These are phyloP conservation scores for Numenius arquata DNA, from an alignment of 2,113 vertebrate genomes.

Conservation along the genomic window DNA sequence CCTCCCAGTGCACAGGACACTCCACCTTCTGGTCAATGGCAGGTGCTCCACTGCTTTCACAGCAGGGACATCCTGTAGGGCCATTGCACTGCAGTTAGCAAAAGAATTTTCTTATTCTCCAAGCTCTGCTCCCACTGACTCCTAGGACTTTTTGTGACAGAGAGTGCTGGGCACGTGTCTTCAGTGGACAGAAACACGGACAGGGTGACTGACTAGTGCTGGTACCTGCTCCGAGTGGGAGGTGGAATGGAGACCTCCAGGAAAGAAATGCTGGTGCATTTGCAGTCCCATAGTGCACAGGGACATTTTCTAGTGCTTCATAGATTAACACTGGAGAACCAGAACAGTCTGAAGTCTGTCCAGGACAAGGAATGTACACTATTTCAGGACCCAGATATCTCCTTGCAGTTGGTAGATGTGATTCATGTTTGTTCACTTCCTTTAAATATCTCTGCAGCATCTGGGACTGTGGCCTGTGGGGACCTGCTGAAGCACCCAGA, in stretches of 20 bases:
- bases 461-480: background rate
- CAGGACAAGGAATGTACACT: background rate
- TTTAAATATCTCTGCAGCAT: background rate
- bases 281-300: background rate
- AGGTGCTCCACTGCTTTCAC: background rate
- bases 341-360: background rate
- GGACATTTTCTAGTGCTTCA: background rate
- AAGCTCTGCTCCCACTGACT: background rate
- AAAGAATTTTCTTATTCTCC: background rate
- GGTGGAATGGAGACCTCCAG: background rate
- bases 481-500: background rate
- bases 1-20: background rate
- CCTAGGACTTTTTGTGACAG: background rate
- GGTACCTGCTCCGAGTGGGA: background rate
- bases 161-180: fast-evolving
- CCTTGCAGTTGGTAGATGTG: background rate
- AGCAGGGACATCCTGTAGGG: background rate
- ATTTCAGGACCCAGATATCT: background rate
- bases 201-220: background rate
- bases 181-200: background rate
- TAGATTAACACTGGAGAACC: fast-evolving
- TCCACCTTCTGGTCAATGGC: background rate
- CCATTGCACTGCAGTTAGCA: background rate
- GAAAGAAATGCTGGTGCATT: background rate
- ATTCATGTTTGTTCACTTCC: background rate